Percentiles rank a stretch among this genome's conserved stretches.
These are phyloP conservation scores for Pseudorhombus dupliciocellatus DNA, from an alignment of 2,113 vertebrate species.

Conservation along the genomic window DNA sequence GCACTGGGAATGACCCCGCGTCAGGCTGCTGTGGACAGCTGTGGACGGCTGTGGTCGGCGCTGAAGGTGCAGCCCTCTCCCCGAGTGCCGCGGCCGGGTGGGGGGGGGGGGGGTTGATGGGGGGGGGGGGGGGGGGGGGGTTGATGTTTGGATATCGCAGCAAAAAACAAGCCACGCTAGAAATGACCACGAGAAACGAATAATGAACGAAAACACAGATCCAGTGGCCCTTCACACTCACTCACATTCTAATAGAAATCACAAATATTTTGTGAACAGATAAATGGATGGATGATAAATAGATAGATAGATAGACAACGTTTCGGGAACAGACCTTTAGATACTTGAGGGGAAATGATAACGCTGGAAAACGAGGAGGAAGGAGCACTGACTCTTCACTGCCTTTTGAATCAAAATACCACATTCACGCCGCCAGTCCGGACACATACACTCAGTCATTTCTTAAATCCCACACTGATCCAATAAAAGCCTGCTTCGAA, in stretches of 20 bases:
- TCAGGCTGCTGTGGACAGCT: constrained; percentile 23
- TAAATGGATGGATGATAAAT: no score
- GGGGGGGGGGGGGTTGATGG: no score
- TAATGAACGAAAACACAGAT: constrained; percentile 23
- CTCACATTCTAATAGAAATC: no score
- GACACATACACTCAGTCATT: neutral
- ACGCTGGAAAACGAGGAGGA: constrained; percentile 38
- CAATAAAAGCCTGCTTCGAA: constrained; percentile 17
- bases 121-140: no score
- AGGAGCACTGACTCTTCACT: constrained; percentile 8
- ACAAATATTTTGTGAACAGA: no score
- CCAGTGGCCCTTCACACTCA: neutral
- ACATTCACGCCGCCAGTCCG: constrained; percentile 16
- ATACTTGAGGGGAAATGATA: neutral
- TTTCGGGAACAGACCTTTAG: neutral
- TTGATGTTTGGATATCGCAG: constrained; percentile 18
- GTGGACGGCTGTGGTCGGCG: constrained; percentile 7
- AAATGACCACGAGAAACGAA: neutral
- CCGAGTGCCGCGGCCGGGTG: neutral
- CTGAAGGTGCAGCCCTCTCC: neutral
- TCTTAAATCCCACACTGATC: constrained; percentile 15
- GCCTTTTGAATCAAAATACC: constrained; percentile 9
- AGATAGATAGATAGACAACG: no score
- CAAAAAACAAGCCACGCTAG: neutral
- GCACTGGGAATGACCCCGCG: constrained; percentile 13